Percentiles rank a stretch among this genome's conserved stretches.
Conservation (phyloP, 2,113 vertebrate species). For the Empidonax traillii region DNA sequence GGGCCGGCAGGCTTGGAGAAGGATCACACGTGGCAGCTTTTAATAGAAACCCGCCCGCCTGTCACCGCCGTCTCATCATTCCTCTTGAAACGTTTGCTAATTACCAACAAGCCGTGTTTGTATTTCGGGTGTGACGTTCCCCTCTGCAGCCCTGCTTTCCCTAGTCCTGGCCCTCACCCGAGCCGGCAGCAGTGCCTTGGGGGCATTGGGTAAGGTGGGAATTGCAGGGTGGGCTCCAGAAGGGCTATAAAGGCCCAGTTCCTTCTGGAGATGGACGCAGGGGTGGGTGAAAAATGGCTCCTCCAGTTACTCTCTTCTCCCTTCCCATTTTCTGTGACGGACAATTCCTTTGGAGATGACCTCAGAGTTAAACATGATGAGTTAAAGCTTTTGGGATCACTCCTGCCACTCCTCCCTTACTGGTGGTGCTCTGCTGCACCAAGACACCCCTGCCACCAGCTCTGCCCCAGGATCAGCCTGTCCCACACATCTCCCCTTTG, state of each 20-base stretch:
- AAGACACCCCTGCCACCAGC: not conserved
- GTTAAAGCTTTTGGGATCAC: not conserved
- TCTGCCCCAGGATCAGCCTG: not conserved
- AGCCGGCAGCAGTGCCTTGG: fast-evolving
- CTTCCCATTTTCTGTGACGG: not conserved
- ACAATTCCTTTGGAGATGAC: not conserved
- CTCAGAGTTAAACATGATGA: not conserved
- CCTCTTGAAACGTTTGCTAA: conserved; percentile 60
- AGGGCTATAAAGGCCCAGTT: not conserved
- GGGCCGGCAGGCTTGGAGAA: conserved; percentile 48
- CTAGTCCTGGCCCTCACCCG: not conserved
- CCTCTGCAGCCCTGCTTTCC: not conserved
- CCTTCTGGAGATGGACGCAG: not conserved
- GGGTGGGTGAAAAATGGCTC: not conserved
- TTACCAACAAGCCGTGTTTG: conserved; percentile 46
- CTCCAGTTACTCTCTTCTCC: not conserved
- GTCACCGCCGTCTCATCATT: conserved; percentile 55
- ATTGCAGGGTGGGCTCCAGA: not conserved
- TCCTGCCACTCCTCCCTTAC: not conserved
- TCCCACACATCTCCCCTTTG: fast-evolving
- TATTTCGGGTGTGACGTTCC: conserved; percentile 5
- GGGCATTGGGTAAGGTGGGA: not conserved
- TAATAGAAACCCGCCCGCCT: conserved; percentile 63
- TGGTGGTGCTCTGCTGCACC: not conserved
- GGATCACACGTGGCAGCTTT: conserved; percentile 67